phyloP scores from a whole-genome alignment of 2,113 vertebrate species.

The Verasper variegatus region DNA sequence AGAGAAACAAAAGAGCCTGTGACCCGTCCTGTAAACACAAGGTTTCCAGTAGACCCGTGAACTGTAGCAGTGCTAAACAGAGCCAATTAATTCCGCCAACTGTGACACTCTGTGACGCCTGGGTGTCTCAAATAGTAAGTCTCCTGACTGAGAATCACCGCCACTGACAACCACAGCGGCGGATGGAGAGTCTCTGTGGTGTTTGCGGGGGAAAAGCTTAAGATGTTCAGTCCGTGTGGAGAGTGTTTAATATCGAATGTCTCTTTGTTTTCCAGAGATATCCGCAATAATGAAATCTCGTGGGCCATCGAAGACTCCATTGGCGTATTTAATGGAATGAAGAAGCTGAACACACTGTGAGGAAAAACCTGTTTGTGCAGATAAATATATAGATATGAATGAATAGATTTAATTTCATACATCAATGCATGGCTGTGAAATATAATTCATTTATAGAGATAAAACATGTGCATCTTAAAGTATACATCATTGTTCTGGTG shows the following conservation, averaged over 20 bases:
- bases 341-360: conserved; percentile 92
- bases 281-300: conserved; percentile 96
- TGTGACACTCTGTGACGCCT: conserved; percentile 38
- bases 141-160: conserved; percentile 16
- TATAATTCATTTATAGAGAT: conserved; percentile 5
- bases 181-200: conserved; percentile 12
- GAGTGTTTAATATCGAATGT: conserved; percentile 16
- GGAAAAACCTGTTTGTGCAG: conserved; percentile 40
- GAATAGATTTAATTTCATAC: background rate
- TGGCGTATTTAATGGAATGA: conserved; percentile 93
- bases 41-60: conserved; percentile 43
- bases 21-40: conserved; percentile 65
- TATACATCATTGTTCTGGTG: background rate
- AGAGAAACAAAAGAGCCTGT: conserved; percentile 65
- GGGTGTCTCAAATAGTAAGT: conserved; percentile 46
- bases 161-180: conserved; percentile 13
- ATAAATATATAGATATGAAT: background rate
- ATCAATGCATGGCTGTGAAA: background rate
- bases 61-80: conserved; percentile 53
- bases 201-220: background rate
- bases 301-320: conserved; percentile 98
- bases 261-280: conserved; percentile 84
- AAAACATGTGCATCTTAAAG: background rate
- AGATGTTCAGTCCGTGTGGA: background rate
- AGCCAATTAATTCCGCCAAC: conserved; percentile 62